Evolutionary conservation across 2,113 vertebrate species (phyloP), one percentile per base, ranked within the genome.

Genomic region (Cromileptes altivelis): DNA sequence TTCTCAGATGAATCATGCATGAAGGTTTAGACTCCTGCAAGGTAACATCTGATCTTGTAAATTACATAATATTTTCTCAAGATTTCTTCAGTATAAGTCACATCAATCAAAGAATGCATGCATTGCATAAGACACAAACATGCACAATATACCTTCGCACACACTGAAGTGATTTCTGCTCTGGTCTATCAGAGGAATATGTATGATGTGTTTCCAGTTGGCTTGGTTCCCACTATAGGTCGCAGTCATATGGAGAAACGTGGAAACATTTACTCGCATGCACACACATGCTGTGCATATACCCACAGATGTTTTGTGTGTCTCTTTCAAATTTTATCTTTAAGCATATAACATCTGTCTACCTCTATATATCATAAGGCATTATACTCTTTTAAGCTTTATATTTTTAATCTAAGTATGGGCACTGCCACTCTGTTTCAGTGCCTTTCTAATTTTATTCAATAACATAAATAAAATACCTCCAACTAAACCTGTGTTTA

Each of bases 181-280:
- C 67, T 49, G 14, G 4, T 23, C 65, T 61, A 42, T 73, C 13
- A 52, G 47, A 37, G 13, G 15, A 52, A 17, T 17, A 23, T 57
- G 57, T 76, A 55, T 80, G n/a, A 81, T 89, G 74, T 57, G 65
- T 70, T 76, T 87, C 81, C 82, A 80, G 58, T 27, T 81, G 81
- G 57, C n/a, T 82, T 25, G 14, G 15, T 69, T 65, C 12, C 40
- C 11, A 23, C 3, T 19, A 74, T 64, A 82, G 27, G 55, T 85
- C 27, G 65, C 9, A 25, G 62, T 45, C 50, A 56, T 61, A 57
- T 60, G 42, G 18, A 33, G 47, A 47, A 81, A 76, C n/a, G 5
- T 72, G 73, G 45, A 80, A 81, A 75, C 64, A 77, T 75, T 75
- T 85, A 76, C 52, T 55, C 19, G 13, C 6, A 72, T 33, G 23